Percentiles rank a stretch among this genome's conserved stretches.
These are phyloP conservation scores for Denticeps clupeoides DNA, from an alignment of 2,797 vertebrate species.

Conservation along the genomic window DNA sequence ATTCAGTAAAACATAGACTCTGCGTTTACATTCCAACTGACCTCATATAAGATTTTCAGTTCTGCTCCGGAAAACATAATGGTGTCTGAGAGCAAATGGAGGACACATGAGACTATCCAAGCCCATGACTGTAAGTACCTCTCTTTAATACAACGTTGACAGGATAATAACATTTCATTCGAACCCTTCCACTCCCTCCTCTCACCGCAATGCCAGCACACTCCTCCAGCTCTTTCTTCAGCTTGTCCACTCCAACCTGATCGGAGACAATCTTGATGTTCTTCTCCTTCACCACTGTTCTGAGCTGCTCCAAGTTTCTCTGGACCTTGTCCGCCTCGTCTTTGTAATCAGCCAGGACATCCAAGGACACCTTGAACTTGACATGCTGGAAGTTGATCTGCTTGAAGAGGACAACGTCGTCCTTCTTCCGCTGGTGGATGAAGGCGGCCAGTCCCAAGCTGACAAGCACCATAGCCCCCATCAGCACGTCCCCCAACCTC, in stretches of 20 bases:
- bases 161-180: no score
- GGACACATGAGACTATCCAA: no score
- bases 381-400: slow-evolving; percentile 25
- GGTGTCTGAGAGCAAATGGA: background rate
- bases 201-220: no score
- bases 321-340: background rate
- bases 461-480: slow-evolving; percentile 7
- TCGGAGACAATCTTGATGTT: no score
- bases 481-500: slow-evolving; percentile 27
- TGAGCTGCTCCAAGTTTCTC: rapidly evolving
- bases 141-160: no score
- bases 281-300: rapidly evolving
- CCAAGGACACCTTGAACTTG: slow-evolving; percentile 40
- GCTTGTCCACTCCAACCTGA: no score
- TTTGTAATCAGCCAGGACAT: slow-evolving; percentile 40
- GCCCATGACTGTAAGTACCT: no score
- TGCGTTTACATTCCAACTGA: no score
- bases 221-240: rapidly evolving
- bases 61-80: no score
- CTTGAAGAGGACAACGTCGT: background rate
- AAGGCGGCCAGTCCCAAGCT: slow-evolving; percentile 27
- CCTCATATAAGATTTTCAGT: no score
- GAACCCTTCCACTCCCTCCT: no score
- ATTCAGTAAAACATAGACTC: slow-evolving; percentile 1
- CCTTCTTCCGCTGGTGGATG: slow-evolving; percentile 22